phyloP scores from a whole-genome alignment of 64 coral and sea anemone genomes.

The Trachythela sp. region DNA sequence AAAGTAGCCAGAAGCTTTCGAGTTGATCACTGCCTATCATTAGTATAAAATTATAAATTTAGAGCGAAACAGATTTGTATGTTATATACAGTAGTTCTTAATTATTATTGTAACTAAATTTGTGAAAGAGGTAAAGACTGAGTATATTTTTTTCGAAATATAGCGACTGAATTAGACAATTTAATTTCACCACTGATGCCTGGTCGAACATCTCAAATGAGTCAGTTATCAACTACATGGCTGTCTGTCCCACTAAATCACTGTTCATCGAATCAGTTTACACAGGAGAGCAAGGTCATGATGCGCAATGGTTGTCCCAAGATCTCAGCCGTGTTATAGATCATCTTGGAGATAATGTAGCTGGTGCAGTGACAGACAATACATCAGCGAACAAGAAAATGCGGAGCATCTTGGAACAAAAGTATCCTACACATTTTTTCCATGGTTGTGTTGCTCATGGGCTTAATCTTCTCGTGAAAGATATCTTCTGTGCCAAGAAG shows the following conservation, averaged over 20 bases:
- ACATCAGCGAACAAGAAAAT: too few relatives aligned
- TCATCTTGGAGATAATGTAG: not conserved
- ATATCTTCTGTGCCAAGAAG: not conserved
- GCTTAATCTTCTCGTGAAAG: not conserved
- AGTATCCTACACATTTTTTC: not conserved
- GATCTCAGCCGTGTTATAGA: not conserved
- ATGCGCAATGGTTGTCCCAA: not conserved
- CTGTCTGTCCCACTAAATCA: not conserved
- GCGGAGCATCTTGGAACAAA: not conserved
- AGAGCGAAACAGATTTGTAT: too few relatives aligned
- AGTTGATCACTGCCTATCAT: too few relatives aligned
- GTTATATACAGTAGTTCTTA: too few relatives aligned
- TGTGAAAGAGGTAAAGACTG: too few relatives aligned
- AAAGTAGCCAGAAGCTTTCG: too few relatives aligned
- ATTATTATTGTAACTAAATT: too few relatives aligned
- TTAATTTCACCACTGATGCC: not conserved
- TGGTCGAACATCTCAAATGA: not conserved
- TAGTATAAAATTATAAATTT: too few relatives aligned
- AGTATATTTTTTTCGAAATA: too few relatives aligned
- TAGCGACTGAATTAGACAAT: too few relatives aligned
- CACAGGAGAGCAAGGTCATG: not conserved
- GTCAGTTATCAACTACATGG: not conserved
- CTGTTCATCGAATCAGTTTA: not conserved
- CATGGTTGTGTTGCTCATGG: not conserved
- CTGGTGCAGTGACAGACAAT: not conserved